These are phyloP conservation scores for Accipiter superciliosus DNA, from an alignment of 2,797 vertebrate species.

Conservation along the genomic window DNA sequence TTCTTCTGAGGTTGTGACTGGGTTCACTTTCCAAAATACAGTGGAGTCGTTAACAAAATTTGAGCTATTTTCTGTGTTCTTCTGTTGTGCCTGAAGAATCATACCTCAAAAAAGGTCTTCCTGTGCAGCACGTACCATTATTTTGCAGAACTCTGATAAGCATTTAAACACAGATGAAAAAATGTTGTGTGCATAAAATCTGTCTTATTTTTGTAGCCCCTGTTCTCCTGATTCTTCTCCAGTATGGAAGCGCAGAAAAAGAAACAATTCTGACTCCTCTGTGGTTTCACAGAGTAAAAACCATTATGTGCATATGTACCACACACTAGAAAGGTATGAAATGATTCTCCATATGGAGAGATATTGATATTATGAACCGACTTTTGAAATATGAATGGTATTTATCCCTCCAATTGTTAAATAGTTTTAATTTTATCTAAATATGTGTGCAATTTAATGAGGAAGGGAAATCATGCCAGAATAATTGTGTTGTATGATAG, in stretches of 20 bases:
- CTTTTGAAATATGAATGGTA: neutral
- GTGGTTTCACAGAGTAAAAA: neutral
- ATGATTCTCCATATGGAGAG: neutral
- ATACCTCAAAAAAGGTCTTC: neutral
- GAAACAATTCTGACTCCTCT: slow-evolving; percentile 31
- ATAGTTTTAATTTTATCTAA: neutral
- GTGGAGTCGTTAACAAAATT: neutral
- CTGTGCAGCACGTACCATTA: neutral
- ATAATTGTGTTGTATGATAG: neutral
- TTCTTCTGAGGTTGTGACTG: neutral
- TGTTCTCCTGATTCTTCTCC: slow-evolving; percentile 33
- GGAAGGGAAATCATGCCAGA: neutral
- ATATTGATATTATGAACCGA: neutral
- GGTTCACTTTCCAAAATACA: neutral
- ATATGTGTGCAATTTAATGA: neutral
- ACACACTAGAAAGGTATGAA: slow-evolving; percentile 31
- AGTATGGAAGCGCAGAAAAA: slow-evolving; percentile 58
- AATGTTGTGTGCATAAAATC: neutral
- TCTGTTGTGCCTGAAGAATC: neutral
- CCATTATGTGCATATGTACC: neutral
- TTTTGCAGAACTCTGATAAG: neutral
- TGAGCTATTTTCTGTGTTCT: neutral
- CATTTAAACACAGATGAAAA: neutral
- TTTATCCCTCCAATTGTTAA: neutral
- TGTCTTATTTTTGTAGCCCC: neutral